Conservation (phyloP, 1,140 invertebrate species). For the Cydia splendana region DNA sequence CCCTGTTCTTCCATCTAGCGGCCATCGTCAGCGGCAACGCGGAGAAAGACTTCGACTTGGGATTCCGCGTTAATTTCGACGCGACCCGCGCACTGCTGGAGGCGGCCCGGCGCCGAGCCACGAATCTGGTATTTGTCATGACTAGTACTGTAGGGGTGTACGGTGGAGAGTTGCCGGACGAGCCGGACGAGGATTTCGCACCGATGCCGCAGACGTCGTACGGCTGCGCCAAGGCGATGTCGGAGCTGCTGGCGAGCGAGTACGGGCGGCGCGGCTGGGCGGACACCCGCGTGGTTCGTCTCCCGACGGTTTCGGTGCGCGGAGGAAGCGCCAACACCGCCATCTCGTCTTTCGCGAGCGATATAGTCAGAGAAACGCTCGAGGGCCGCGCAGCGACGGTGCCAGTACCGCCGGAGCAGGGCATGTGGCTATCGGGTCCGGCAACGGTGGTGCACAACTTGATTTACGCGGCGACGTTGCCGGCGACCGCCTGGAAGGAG, state of each 20-base stretch:
- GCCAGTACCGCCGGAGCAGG: constrained; percentile 51
- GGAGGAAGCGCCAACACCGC: constrained; percentile 59
- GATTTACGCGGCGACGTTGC: constrained; percentile 50
- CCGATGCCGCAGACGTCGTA: constrained; percentile 65
- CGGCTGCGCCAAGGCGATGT: constrained; percentile 63
- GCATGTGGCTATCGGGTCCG: constrained; percentile 62
- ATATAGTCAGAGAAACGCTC: constrained; percentile 65
- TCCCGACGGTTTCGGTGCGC: constrained; percentile 66
- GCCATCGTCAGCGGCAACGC: constrained; percentile 69
- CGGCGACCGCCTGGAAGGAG: constrained; percentile 37
- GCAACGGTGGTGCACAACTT: constrained; percentile 52
- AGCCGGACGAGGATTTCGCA: constrained; percentile 52
- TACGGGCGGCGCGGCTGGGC: constrained; percentile 60
- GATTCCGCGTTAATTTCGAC: constrained; percentile 65
- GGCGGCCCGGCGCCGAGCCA: constrained; percentile 44
- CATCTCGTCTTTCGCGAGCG: constrained; percentile 66
- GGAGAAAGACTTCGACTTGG: constrained; percentile 64
- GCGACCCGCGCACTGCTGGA: constrained; percentile 60
- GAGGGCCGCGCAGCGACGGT: constrained; percentile 47
- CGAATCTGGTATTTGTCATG: constrained; percentile 55
- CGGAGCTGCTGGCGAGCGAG: constrained; percentile 64
- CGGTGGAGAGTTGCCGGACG: constrained; percentile 57
- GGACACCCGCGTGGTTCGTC: constrained; percentile 53
- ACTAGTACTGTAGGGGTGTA: constrained; percentile 62
- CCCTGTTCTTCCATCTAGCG: constrained; percentile 64